Conservation (phyloP, 2,888 invertebrate genomes). For the Amphipyra tragopoginis region DNA sequence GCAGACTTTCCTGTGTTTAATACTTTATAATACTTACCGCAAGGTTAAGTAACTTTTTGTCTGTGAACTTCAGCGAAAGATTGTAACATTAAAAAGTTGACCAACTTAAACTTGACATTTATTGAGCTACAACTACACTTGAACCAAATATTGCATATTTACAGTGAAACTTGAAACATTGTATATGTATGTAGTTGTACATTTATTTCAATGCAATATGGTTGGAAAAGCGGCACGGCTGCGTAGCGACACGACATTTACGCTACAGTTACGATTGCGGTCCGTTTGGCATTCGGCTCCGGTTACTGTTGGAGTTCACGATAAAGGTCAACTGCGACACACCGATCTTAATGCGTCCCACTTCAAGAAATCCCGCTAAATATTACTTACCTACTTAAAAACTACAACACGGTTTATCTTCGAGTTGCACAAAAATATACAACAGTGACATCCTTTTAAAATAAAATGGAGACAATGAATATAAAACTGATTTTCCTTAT, state of each 20-base stretch:
- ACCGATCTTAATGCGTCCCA: conserved; percentile 26
- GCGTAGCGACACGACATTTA: conserved; percentile 36
- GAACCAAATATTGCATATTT: too few species aligned
- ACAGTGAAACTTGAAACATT: too few species aligned
- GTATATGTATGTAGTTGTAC: not conserved
- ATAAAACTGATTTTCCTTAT: too few species aligned
- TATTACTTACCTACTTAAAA: conserved; percentile 3
- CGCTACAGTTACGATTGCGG: conserved; percentile 54
- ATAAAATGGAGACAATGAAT: too few species aligned
- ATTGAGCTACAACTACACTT: not conserved
- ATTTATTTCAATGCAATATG: conserved; percentile 3
- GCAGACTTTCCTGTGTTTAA: not conserved
- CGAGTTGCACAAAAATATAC: too few species aligned
- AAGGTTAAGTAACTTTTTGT: too few species aligned
- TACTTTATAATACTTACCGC: not conserved
- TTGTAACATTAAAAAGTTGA: not conserved
- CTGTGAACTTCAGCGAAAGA: not conserved
- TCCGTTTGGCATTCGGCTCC: conserved; percentile 49
- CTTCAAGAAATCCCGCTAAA: conserved; percentile 41
- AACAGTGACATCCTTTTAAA: too few species aligned
- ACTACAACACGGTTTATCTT: not conserved
- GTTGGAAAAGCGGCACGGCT: conserved; percentile 16
- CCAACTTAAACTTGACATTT: conserved; percentile 17
- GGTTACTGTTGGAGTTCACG: conserved; percentile 43
- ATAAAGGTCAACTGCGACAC: conserved; percentile 51